These are phyloP conservation scores for Coryphaenoides rupestris DNA, from an alignment of 2,113 vertebrate genomes.

Conservation along the genomic window DNA sequence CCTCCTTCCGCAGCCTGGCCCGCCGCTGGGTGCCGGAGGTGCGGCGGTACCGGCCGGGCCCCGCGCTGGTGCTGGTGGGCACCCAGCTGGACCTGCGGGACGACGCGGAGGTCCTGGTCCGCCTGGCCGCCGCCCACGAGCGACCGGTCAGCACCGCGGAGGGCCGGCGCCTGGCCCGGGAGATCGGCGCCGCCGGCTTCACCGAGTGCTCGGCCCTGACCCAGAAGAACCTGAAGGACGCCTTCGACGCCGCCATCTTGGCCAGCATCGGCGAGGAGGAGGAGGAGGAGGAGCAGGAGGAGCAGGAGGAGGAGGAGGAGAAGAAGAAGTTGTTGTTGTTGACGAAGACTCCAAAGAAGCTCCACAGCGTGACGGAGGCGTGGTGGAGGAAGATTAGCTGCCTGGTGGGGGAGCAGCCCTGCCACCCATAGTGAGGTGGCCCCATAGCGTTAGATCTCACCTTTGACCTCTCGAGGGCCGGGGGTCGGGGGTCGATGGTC, in stretches of 20 bases:
- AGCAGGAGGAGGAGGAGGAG: slow-evolving; percentile 13
- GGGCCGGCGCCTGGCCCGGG: slow-evolving; percentile 74
- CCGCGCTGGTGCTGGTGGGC: slow-evolving; percentile 83
- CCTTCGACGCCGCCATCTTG: slow-evolving; percentile 85
- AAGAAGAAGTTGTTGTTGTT: slow-evolving; percentile 32
- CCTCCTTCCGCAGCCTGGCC: slow-evolving; percentile 81
- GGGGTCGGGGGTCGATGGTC: too few relatives aligned
- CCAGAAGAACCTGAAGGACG: slow-evolving; percentile 93
- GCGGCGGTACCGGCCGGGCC: slow-evolving; percentile 78
- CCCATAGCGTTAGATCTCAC: too few relatives aligned
- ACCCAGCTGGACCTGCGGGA: slow-evolving; percentile 87
- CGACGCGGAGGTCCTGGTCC: slow-evolving; percentile 87
- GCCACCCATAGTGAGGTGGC: slow-evolving; percentile 39
- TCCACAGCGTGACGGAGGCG: slow-evolving; percentile 68
- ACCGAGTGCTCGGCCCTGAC: slow-evolving; percentile 88
- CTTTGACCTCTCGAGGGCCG: neutral
- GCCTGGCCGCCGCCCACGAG: slow-evolving; percentile 81
- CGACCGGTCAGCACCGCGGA: slow-evolving; percentile 79
- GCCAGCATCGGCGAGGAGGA: slow-evolving; percentile 74
- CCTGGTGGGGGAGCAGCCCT: slow-evolving; percentile 55
- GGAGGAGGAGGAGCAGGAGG: slow-evolving; percentile 38
- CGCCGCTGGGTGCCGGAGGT: slow-evolving; percentile 85
- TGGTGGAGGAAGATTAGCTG: slow-evolving; percentile 80
- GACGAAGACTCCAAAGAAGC: slow-evolving; percentile 66
- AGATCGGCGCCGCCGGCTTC: slow-evolving; percentile 77